Evolutionary conservation across 64 coral and sea anemone genomes (phyloP).

Genomic region (Hydrozoanthus tunicans): DNA sequence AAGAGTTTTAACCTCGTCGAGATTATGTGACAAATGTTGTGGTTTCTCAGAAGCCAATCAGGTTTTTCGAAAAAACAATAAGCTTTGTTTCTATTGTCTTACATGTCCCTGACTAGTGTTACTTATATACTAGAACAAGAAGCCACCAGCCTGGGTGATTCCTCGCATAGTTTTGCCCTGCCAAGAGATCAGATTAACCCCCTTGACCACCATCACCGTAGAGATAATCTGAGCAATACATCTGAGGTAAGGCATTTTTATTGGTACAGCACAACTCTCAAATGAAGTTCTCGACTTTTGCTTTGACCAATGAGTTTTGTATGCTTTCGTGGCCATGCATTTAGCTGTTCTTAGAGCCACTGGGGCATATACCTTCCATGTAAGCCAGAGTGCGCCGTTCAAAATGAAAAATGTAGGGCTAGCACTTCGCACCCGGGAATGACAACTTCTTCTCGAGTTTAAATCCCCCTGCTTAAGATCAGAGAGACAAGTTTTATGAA

Average conservation of each 20-base stretch:
- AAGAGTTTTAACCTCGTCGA: not conserved
- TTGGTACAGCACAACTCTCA: not conserved
- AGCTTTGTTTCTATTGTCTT: slow-evolving; percentile 54
- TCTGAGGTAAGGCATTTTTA: slow-evolving; percentile 27
- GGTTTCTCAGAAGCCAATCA: slow-evolving; percentile 27
- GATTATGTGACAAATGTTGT: slow-evolving; percentile 37
- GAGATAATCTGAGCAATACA: not conserved
- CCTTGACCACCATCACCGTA: not conserved
- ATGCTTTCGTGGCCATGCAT: slow-evolving; percentile 45
- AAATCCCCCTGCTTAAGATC: not conserved
- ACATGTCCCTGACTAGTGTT: slow-evolving; percentile 48
- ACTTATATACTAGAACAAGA: slow-evolving; percentile 48
- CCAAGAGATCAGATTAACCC: not conserved
- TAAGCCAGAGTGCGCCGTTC: slow-evolving; percentile 6
- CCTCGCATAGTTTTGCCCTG: slow-evolving; percentile 43
- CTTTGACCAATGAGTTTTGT: slow-evolving; percentile 34
- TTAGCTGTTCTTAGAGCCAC: slow-evolving; percentile 13
- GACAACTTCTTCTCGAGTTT: not conserved
- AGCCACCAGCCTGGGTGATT: slow-evolving; percentile 39
- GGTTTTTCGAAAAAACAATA: slow-evolving; percentile 7
- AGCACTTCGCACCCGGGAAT: not conserved
- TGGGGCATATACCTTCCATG: not conserved
- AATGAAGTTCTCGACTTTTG: not conserved
- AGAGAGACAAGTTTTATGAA: not conserved
- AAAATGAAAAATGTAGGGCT: not conserved